Base-by-base conservation (phyloP, 2,797 vertebrate genomes). In the Oreochromis grahami region DNA sequence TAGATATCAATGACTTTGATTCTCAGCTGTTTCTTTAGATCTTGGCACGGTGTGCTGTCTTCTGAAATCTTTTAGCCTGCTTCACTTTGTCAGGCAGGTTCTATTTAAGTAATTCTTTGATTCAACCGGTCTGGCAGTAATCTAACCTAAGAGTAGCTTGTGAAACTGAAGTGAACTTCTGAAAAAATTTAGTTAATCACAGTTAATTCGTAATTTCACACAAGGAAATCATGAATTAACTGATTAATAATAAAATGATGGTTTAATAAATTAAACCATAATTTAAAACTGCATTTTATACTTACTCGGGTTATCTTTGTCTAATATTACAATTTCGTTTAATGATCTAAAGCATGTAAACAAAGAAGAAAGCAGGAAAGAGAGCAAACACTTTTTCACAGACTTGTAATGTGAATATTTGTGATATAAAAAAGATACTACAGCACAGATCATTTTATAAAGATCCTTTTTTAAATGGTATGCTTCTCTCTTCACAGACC, bases 401-500 rank as follows among this genome's bases (percentile, higher is more conserved):
- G 21, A 26, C 14, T 43, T 70, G 21, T 26, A 74, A 50, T 32
- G 10, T 3, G 11, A 32, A 50, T 34, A 19, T 50, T 48, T 55
- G 8, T 8, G 10, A 50, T 32, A 6, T 70, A 74, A 77, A 78
- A 78, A 26, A 34, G 2, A 43, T 12, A 77, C 2, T 56, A 29
- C 45, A 60, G 3, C 6, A 74, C 3, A 1, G 26, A 77, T 8
- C 2, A 11, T 26, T 70, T 70, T 29, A 32, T 70, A 77, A 82
- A 32, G 26, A 63, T 29, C 63, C 26, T 1, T 32, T 79, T 78
- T 63, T 0, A 15, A 70, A 63, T 45, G 21, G 41, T 72, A 32
- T 80, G 15, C 82, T 50, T 89, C 36, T 90, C 13, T 91, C 78
- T 86, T 82, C 72, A 32, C 94, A 99, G 98, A 96, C 76, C 96